These are phyloP conservation scores for Corythornis vintsioides DNA, from an alignment of 2,113 vertebrate genomes.

Conservation along the genomic window DNA sequence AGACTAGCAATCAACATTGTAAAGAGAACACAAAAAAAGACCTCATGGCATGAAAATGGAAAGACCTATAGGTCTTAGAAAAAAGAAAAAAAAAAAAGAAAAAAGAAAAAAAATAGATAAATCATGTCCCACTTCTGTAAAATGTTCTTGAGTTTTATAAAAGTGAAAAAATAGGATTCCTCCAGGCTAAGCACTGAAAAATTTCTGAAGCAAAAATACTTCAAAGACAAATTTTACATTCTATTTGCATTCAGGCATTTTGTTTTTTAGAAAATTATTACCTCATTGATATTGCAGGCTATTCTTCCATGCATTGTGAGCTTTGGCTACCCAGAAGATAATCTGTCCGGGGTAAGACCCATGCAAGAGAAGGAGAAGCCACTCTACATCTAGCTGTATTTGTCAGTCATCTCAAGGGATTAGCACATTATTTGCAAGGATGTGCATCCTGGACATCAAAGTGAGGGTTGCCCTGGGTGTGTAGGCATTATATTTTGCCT, in stretches of 20 bases:
- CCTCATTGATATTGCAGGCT: background rate
- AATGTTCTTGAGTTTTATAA: background rate
- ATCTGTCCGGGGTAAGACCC: background rate
- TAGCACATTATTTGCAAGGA: background rate
- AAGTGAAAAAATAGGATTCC: constrained; percentile 30
- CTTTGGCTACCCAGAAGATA: background rate
- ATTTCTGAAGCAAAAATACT: background rate
- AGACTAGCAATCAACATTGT: background rate
- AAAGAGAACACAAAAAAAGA: background rate
- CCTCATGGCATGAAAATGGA: background rate
- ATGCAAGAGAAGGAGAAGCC: background rate
- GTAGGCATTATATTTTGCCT: background rate
- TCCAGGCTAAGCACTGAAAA: constrained; percentile 20
- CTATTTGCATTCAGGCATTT: constrained; percentile 22
- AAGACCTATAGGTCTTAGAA: background rate
- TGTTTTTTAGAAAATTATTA: constrained; percentile 30
- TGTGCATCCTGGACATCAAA: background rate
- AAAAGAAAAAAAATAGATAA: background rate
- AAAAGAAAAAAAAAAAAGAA: background rate
- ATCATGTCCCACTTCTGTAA: background rate
- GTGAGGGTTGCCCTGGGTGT: background rate
- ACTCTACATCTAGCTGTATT: background rate
- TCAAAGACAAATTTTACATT: constrained; percentile 34
- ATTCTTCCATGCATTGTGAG: background rate
- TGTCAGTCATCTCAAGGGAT: background rate